Base-by-base conservation (phyloP, 2,113 vertebrate genomes). In the Lucifuga dentata region DNA sequence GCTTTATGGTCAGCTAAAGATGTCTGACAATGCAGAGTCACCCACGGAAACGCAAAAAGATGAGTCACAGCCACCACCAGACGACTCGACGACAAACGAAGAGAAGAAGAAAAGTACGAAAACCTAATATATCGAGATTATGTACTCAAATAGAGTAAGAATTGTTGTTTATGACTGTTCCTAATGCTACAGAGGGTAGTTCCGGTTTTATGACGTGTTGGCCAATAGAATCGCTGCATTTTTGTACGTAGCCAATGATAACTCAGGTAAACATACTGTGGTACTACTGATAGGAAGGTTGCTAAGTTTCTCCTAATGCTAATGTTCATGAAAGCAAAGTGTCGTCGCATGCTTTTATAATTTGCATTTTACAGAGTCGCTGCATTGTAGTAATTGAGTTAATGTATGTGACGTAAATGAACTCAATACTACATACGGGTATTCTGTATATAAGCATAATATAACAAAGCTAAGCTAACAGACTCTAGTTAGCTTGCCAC, bases 71-170 rank as follows among this genome's bases (percentile, higher is more conserved):
- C 67, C 80, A 19, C 70, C 80, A 8, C 15, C 87, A 2, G 90
- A 90, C 9, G 88, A 91, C 3, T 41, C 86, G 3, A 17, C 72
- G 33, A 62, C 64, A 16, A 77, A 62, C 7, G 93, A 92, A 1
- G 92, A 93, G 7, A 93, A 93, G 87, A 94, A 93, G 69, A 94
- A 94, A 81, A 93, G 93, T 93, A 85, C 60, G 84, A n/a, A 11
- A 5, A 5, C 1, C 1, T 15, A 4, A 41, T 11, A 2, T 3
- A 17, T 35, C 1, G 5, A 57, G 26, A 7, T 32, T 0, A 19
- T 3, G 0, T 5, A 1, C 16, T 19, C 1, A 2, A n/a, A 8
- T 11, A 38, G 5, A 0, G n/a, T 12, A 24, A 0, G 11, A 56
- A 15, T 17, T 12, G n/a, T 4, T 41, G 20, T 74, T 73, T 38